Percentiles rank a stretch among this genome's conserved stretches.
These are phyloP conservation scores for Charadrius vociferus DNA, from an alignment of 2,113 vertebrate species.

Conservation along the genomic window DNA sequence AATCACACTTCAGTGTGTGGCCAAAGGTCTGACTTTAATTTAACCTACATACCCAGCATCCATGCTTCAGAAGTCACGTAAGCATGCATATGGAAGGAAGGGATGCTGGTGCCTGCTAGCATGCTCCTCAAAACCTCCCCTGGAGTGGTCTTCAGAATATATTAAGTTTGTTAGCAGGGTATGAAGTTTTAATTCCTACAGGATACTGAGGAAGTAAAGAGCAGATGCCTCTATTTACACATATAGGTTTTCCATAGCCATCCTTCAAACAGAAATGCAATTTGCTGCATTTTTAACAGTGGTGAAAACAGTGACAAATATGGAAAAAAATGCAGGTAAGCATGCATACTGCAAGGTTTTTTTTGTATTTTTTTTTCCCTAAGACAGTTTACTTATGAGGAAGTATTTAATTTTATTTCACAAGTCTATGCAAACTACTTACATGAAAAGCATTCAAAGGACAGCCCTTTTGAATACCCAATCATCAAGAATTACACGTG, in stretches of 20 bases:
- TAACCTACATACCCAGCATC: background rate
- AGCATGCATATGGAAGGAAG: background rate
- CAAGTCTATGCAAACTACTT: slow-evolving; percentile 39
- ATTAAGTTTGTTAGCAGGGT: background rate
- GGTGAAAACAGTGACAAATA: background rate
- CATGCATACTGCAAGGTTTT: background rate
- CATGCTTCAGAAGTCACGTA: background rate
- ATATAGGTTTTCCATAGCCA: background rate
- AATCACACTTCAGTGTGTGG: background rate
- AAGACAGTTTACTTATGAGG: background rate
- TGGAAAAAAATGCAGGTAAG: background rate
- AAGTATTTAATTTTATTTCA: background rate
- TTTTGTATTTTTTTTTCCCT: background rate
- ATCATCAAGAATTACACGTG: background rate
- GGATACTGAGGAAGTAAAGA: background rate
- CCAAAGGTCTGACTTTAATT: background rate
- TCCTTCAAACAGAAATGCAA: background rate
- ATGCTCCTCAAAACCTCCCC: background rate
- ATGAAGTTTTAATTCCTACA: background rate
- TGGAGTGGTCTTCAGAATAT: background rate
- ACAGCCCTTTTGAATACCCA: slow-evolving; percentile 29
- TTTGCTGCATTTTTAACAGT: background rate
- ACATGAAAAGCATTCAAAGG: slow-evolving; percentile 18
- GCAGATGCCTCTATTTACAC: background rate
- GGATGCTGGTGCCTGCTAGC: background rate